Evolutionary conservation across 2,113 vertebrate species (phyloP).

Genomic region (Epinephelus fuscoguttatus): DNA sequence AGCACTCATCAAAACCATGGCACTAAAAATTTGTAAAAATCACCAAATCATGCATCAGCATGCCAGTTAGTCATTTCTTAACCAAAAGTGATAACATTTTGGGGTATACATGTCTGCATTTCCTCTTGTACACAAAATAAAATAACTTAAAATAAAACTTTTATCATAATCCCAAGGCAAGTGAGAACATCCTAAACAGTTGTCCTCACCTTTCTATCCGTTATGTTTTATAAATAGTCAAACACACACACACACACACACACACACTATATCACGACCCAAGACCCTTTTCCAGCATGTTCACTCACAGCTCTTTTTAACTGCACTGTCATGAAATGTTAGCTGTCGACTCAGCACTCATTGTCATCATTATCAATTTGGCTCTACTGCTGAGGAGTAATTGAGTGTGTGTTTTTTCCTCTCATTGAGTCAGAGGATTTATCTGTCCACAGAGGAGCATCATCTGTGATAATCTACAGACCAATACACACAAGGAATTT

Average conservation of each 20-base stretch:
- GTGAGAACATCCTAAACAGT: background rate
- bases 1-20: conserved; percentile 25
- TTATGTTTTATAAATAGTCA: background rate
- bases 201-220: background rate
- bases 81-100: background rate
- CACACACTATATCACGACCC: background rate
- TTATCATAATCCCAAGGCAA: background rate
- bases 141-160: background rate
- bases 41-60: background rate
- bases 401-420: conserved; percentile 53
- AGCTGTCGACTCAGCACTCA: conserved; percentile 72
- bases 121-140: background rate
- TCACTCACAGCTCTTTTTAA: conserved; percentile 50
- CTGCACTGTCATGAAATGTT: conserved; percentile 72
- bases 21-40: background rate
- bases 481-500: conserved; percentile 13
- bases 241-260: background rate
- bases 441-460: conserved; percentile 39
- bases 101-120: background rate
- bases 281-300: conserved; percentile 36
- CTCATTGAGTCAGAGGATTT: conserved; percentile 45
- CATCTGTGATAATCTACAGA: conserved; percentile 32
- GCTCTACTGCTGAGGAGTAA: conserved; percentile 67
- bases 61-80: background rate
- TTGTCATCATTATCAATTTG: conserved; percentile 73